Conservation (phyloP, 2,113 vertebrate genomes). For the Onychorhynchus coronatus region DNA sequence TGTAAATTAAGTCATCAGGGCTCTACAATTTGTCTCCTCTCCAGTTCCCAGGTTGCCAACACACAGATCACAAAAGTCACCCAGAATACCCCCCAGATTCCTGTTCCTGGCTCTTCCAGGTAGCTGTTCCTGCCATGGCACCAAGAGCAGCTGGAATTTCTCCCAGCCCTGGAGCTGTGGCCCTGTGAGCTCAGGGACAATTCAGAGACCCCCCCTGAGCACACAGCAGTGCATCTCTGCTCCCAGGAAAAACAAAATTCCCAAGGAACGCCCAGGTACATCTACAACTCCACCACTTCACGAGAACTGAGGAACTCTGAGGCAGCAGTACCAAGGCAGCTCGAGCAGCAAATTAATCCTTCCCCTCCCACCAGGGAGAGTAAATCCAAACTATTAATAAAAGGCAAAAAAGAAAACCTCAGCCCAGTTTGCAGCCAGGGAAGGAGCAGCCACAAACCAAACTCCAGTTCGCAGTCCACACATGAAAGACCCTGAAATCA, state of each 20-base stretch:
- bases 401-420: background rate
- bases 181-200: rapidly evolving
- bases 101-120: rapidly evolving
- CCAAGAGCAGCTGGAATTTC: background rate
- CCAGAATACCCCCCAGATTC: rapidly evolving
- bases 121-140: rapidly evolving
- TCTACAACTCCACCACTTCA: rapidly evolving
- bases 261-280: background rate
- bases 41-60: background rate
- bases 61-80: background rate
- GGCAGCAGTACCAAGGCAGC: rapidly evolving
- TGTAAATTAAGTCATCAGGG: background rate
- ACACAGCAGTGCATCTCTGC: background rate
- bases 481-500: background rate
- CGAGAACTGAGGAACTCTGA: background rate
- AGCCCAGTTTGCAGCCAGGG: background rate
- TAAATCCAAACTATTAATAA: background rate
- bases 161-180: background rate
- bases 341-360: background rate
- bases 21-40: background rate
- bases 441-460: background rate
- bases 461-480: background rate
- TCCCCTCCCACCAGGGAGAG: background rate
- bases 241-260: rapidly evolving
- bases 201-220: background rate